A percentile compares a stretch with the other conserved stretches of the same genome.
Conservation (phyloP, 2,888 invertebrate species). For the Hartigia nigra region DNA sequence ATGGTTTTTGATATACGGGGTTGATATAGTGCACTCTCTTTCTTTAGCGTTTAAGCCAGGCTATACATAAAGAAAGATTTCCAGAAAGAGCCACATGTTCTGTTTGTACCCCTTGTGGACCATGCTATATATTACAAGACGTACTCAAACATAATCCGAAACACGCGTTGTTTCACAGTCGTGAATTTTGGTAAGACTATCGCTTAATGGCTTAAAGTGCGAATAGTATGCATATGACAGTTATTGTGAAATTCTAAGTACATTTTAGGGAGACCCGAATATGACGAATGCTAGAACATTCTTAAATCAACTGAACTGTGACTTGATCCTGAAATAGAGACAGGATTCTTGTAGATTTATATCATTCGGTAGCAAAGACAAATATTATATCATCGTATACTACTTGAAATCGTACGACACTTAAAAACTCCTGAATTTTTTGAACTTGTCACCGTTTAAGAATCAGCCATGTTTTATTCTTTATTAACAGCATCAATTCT, state of each 20-base stretch:
- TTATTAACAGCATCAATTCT: not conserved
- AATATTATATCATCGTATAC: not conserved
- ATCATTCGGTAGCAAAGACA: not conserved
- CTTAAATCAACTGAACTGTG: not conserved
- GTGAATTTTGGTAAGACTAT: conserved; percentile 18
- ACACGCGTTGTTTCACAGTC: conserved; percentile 22
- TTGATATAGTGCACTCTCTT: conserved; percentile 3
- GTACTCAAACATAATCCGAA: conserved; percentile 13
- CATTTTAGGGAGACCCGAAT: not conserved
- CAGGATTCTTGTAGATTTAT: not conserved
- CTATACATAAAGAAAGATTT: conserved; percentile 21
- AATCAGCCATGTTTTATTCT: not conserved
- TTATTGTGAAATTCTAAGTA: not conserved
- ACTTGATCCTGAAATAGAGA: not conserved
- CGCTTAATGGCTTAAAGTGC: not conserved
- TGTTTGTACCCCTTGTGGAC: conserved; percentile 13
- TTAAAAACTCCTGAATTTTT: not conserved
- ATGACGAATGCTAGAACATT: not conserved
- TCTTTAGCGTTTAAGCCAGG: conserved; percentile 13
- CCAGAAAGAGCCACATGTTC: not conserved
- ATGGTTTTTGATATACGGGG: not conserved
- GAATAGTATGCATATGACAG: not conserved
- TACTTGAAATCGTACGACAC: not conserved
- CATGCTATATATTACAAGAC: conserved; percentile 17
- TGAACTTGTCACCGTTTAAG: not conserved